Conservation (phyloP, 23 tunicate genomes). For the Botrylloides violaceus region DNA sequence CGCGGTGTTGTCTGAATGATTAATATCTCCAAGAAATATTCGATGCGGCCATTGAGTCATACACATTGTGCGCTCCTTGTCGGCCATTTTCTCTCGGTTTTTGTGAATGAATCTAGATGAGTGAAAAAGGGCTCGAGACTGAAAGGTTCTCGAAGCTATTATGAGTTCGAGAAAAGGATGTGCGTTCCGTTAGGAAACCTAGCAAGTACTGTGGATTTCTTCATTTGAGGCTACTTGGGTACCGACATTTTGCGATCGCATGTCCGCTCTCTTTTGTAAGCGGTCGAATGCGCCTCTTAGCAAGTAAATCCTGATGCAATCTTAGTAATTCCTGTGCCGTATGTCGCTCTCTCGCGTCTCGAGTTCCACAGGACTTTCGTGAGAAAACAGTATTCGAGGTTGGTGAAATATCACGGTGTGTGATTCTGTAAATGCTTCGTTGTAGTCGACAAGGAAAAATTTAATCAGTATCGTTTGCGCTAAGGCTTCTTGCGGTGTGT, state of each 20-base stretch:
- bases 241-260: no score
- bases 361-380: not conserved
- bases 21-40: not conserved
- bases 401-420: constrained; percentile 2
- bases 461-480: not conserved
- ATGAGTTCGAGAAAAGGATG: no score
- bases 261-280: no score
- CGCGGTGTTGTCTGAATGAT: not conserved
- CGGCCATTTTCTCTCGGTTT: not conserved
- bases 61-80: not conserved
- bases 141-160: no score
- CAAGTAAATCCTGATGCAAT: no score
- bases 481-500: no score
- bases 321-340: no score
- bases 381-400: not conserved
- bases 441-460: not conserved
- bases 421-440: constrained; percentile 3
- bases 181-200: no score
- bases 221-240: no score
- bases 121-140: not conserved
- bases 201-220: no score
- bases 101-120: not conserved
- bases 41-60: not conserved
- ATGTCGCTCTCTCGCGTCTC: not conserved
- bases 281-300: no score